Evolutionary conservation across 2,797 vertebrate genomes (phyloP), one percentile per base, ranked within the genome.

Genomic region (Furcifer pardalis): DNA sequence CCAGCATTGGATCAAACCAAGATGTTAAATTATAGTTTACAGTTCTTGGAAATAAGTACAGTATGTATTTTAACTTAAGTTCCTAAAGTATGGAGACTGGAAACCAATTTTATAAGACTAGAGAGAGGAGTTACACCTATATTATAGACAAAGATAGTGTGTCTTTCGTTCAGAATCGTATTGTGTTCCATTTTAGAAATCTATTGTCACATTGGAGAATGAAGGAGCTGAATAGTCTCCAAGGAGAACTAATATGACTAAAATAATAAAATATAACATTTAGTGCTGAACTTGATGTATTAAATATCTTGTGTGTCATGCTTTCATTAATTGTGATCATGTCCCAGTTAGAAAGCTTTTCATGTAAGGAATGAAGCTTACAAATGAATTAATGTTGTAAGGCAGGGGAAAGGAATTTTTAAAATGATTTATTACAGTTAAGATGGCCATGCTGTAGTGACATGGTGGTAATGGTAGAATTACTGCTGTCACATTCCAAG

Each of bases 321-420:
- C 77, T 49, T 66, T 56, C 32, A 76, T 76, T 76, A 56, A 79
- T 79, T 79, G 32, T 65, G 62, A 63, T 46, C 77, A 25, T 63
- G 9, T 44, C 60, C 40, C 62, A 66, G n/a, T 32, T 77, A 37
- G 59, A 37, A 77, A 77, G 76, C 49, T 77, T 25, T 42, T 62
- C 60, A 37, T 42, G 59, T 77, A 77, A 77, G 25, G 62, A 77
- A 62, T 77, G 56, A 77, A 30, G 37, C 25, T 77, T 77, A 42
- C 60, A 62, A 77, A 77, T 62, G 76, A 77, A 77, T 77, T 60
- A 77, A 77, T 13, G 62, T 77, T 77, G 76, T 62, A 77, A 77
- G 44, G 25, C 15, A 62, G 76, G 76, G 37, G 46, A 62, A 77
- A 77, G 59, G 49, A 42, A 21, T 59, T 59, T 59, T 59, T 27